These are phyloP conservation scores for Larimichthys polyactis DNA, from an alignment of 2,113 vertebrate species.

Conservation along the genomic window DNA sequence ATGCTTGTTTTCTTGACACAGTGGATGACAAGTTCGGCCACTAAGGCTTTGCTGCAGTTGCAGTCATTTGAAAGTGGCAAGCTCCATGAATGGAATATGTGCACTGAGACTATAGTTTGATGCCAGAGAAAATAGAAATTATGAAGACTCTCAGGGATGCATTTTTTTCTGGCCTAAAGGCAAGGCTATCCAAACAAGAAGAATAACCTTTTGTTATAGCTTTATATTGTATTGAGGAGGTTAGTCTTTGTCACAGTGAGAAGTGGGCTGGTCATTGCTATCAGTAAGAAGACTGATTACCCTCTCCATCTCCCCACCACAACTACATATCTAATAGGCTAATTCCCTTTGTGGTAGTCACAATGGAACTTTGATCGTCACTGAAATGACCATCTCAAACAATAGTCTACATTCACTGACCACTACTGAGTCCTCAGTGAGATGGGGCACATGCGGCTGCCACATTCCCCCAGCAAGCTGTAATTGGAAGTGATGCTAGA, in stretches of 20 bases:
- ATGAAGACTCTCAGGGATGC: slow-evolving; percentile 27
- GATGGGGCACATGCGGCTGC: slow-evolving; percentile 44
- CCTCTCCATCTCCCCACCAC: slow-evolving; percentile 69
- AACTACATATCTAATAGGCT: slow-evolving; percentile 79
- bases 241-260: slow-evolving; percentile 68
- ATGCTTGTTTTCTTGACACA: slow-evolving; percentile 1
- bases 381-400: slow-evolving; percentile 77
- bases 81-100: slow-evolving; percentile 59
- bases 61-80: slow-evolving; percentile 64
- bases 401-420: slow-evolving; percentile 76
- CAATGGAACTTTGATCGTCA: slow-evolving; percentile 81
- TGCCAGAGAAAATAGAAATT: slow-evolving; percentile 45
- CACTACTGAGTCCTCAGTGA: slow-evolving; percentile 49
- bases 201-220: slow-evolving; percentile 62
- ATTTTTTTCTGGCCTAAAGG: slow-evolving; percentile 42
- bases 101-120: slow-evolving; percentile 29
- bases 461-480: slow-evolving; percentile 71
- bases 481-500: slow-evolving; percentile 83
- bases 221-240: slow-evolving; percentile 69
- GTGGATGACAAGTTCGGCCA: slow-evolving; percentile 35
- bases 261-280: slow-evolving; percentile 70
- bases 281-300: slow-evolving; percentile 82
- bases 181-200: slow-evolving; percentile 53
- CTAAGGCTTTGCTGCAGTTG: slow-evolving; percentile 44
- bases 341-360: slow-evolving; percentile 76